Conservation (phyloP, 2,888 invertebrate species). For the Elysia crispata region DNA sequence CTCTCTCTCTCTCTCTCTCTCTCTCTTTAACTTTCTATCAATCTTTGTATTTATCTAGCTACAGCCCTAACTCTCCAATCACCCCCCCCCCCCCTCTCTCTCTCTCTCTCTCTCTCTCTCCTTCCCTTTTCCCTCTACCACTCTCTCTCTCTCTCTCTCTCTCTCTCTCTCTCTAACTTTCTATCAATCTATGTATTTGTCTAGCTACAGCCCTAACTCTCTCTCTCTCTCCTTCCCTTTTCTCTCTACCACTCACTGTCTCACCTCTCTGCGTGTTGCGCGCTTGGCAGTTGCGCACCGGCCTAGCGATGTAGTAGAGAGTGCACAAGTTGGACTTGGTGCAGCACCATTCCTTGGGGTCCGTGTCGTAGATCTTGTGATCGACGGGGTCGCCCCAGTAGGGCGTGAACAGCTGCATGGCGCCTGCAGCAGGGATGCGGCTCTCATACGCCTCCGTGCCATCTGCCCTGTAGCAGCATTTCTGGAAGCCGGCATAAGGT, state of each 20-base stretch:
- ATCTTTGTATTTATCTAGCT: too few relatives aligned
- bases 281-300: slow-evolving; percentile 15
- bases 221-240: too few relatives aligned
- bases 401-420: slow-evolving; percentile 40
- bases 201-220: too few relatives aligned
- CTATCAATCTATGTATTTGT: too few relatives aligned
- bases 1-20: too few relatives aligned
- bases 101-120: too few relatives aligned
- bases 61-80: too few relatives aligned
- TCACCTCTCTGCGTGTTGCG: neutral
- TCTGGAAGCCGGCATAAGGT: slow-evolving; percentile 7
- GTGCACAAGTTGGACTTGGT: slow-evolving; percentile 32
- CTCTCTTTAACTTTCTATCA: too few relatives aligned
- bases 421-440: slow-evolving; percentile 28
- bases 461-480: slow-evolving; percentile 45
- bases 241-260: neutral
- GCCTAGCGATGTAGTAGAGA: slow-evolving; percentile 46
- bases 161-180: too few relatives aligned
- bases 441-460: slow-evolving; percentile 21
- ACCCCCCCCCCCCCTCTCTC: too few relatives aligned
- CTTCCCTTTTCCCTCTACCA: too few relatives aligned
- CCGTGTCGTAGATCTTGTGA: slow-evolving; percentile 36
- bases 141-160: too few relatives aligned
- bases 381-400: neutral
- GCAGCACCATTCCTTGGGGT: slow-evolving; percentile 47